Evolutionary conservation across 2,113 vertebrate species (phyloP).

Genomic region (Gambusia affinis): DNA sequence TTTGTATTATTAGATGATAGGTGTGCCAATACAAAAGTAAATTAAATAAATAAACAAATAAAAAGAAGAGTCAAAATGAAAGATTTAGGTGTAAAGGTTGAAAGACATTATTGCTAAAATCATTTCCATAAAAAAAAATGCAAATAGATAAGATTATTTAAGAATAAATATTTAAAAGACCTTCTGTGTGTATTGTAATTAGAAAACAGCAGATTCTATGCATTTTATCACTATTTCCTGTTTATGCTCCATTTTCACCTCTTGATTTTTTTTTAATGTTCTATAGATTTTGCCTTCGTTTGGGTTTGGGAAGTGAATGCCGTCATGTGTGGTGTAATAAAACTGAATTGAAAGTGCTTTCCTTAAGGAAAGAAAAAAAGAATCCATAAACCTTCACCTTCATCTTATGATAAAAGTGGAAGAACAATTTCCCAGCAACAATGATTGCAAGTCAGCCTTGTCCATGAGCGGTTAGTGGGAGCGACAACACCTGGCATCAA

Average conservation of each 20-base stretch:
- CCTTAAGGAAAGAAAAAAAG: background rate
- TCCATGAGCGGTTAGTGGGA: background rate
- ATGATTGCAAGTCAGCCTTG: background rate
- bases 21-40: too few relatives aligned
- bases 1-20: too few relatives aligned
- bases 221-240: background rate
- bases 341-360: background rate
- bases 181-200: background rate
- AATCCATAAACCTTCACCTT: background rate
- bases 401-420: background rate
- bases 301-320: background rate
- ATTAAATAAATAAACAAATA: too few relatives aligned
- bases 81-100: too few relatives aligned
- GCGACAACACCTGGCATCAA: conserved; percentile 7
- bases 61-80: too few relatives aligned
- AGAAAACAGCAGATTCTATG: background rate
- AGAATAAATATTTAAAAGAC: background rate
- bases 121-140: too few relatives aligned
- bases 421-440: background rate
- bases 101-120: too few relatives aligned
- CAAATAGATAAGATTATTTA: background rate
- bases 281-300: background rate
- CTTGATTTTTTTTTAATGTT: background rate
- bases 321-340: background rate
- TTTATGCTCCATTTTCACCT: background rate